Evolutionary conservation across 2,113 vertebrate species (phyloP).

Genomic region (Pionites leucogaster): DNA sequence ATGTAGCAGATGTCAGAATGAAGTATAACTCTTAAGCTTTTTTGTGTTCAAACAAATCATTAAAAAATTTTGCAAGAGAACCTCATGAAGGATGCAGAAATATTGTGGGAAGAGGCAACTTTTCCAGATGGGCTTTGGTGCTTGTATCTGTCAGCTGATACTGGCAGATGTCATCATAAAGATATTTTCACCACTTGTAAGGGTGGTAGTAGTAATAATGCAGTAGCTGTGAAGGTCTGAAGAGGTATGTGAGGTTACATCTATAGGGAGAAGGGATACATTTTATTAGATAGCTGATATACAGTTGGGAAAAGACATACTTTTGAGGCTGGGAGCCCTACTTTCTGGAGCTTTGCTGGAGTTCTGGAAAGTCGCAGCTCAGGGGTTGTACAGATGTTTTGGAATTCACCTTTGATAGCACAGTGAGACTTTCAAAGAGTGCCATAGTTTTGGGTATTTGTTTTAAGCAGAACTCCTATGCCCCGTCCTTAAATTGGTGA

Average conservation of each 20-base stretch:
- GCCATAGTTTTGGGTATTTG: background rate
- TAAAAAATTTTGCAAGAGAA: background rate
- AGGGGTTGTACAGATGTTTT: background rate
- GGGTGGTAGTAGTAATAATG: background rate
- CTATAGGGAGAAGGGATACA: background rate
- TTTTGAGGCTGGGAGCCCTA: background rate
- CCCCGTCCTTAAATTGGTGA: background rate
- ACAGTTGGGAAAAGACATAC: background rate
- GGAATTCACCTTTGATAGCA: background rate
- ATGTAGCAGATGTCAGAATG: background rate
- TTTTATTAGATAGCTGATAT: conserved; percentile 4
- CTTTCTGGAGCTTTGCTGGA: background rate
- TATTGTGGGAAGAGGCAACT: background rate
- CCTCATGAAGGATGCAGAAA: background rate
- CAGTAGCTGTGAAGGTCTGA: background rate
- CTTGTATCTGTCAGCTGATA: background rate
- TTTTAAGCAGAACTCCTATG: background rate
- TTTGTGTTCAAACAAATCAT: background rate
- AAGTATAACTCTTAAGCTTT: background rate
- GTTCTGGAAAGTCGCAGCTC: background rate
- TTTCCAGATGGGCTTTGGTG: background rate
- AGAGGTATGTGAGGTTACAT: background rate
- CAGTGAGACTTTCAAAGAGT: background rate
- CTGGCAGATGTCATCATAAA: background rate
- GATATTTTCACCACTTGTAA: background rate